Conservation (phyloP, 2,888 invertebrate genomes). For the Epinotia demarniana region DNA sequence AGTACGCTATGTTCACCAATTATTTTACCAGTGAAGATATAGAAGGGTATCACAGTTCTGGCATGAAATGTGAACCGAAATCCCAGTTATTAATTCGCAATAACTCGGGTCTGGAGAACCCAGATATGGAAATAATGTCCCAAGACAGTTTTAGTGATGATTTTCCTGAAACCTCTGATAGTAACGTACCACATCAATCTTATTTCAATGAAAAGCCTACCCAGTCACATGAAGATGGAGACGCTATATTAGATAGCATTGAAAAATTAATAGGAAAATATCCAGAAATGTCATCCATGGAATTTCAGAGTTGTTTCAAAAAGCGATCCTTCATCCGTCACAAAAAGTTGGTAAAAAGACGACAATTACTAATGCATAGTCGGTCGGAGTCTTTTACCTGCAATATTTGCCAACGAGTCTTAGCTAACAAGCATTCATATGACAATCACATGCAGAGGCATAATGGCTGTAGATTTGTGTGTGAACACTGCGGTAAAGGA, state of each 20-base stretch:
- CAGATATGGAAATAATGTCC: slow-evolving; percentile 37
- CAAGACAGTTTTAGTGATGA: slow-evolving; percentile 29
- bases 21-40: slow-evolving; percentile 47
- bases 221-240: slow-evolving; percentile 37
- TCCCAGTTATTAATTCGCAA: slow-evolving; percentile 8
- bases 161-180: slow-evolving; percentile 25
- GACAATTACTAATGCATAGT: slow-evolving; percentile 30
- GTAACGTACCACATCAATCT: background rate
- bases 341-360: slow-evolving; percentile 27
- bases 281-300: slow-evolving; percentile 26
- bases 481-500: slow-evolving; percentile 75
- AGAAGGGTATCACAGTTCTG: background rate
- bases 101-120: slow-evolving; percentile 34
- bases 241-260: slow-evolving; percentile 40
- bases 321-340: slow-evolving; percentile 30
- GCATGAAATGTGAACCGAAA: slow-evolving; percentile 2
- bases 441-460: slow-evolving; percentile 73
- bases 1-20: slow-evolving; percentile 59
- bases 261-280: slow-evolving; percentile 45
- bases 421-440: slow-evolving; percentile 65
- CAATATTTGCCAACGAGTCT: slow-evolving; percentile 63
- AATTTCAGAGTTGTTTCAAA: slow-evolving; percentile 28
- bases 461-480: slow-evolving; percentile 66
- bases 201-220: slow-evolving; percentile 11
- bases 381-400: slow-evolving; percentile 55